Percentiles rank a stretch among this genome's conserved stretches.
Conservation (phyloP, 2,113 vertebrate species). For the Camelus bactrianus region DNA sequence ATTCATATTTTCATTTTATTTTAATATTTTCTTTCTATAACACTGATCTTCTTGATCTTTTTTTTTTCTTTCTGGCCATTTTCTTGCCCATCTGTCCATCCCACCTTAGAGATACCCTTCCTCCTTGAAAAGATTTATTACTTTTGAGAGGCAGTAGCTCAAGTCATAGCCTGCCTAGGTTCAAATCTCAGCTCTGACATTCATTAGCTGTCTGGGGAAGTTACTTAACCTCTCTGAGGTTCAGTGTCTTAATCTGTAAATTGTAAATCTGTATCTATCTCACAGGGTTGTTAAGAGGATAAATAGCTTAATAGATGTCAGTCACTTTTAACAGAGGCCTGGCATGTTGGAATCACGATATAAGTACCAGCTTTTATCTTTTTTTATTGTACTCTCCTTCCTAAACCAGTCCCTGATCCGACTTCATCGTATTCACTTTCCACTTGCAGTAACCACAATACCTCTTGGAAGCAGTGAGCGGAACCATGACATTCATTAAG, state of each 20-base stretch:
- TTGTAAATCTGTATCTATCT: not conserved
- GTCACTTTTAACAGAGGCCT: not conserved
- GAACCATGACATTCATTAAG: not conserved
- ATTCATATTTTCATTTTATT: not conserved
- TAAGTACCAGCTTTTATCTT: not conserved
- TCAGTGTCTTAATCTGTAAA: not conserved
- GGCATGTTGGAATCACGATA: not conserved
- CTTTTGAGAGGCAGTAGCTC: not conserved
- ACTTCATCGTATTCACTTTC: not conserved
- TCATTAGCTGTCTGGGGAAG: not conserved
- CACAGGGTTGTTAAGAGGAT: not conserved
- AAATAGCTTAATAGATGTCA: not conserved
- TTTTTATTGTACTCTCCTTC: not conserved
- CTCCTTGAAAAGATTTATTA: not conserved
- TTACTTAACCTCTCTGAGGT: not conserved
- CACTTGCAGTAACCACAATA: not conserved
- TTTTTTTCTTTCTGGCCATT: not conserved
- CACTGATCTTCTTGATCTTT: not conserved
- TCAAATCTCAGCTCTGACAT: not conserved
- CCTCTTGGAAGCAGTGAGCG: not conserved
- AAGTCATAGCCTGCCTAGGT: not conserved
- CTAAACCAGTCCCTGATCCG: not conserved
- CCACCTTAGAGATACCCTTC: not conserved
- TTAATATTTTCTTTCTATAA: not conserved
- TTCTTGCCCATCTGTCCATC: not conserved